Percentiles rank a stretch among this genome's conserved stretches.
Conservation (phyloP, 1,140 invertebrate species). For the Aradophagus sp. region DNA sequence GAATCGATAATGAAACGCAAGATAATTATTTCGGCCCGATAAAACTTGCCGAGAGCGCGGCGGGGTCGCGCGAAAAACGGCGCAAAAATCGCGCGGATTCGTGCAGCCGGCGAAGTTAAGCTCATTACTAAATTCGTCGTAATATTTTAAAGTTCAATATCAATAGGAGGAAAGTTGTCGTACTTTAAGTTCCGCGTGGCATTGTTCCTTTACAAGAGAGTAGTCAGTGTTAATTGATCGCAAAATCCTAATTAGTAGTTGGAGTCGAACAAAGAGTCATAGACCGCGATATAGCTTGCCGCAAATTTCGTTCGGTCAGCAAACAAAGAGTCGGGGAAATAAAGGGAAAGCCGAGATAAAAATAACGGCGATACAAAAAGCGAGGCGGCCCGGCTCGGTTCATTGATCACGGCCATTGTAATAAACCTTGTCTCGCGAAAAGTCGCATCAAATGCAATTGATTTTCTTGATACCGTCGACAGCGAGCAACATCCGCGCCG, state of each 20-base stretch:
- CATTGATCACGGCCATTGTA: constrained; percentile 25
- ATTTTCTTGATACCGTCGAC: constrained; percentile 13
- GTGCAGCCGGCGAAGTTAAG: too few relatives aligned
- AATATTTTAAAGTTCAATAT: constrained; percentile 44
- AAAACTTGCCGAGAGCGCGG: too few relatives aligned
- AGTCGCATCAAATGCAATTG: constrained; percentile 6
- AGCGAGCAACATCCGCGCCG: too few relatives aligned
- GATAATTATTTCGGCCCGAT: too few relatives aligned
- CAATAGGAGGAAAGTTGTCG: constrained; percentile 48
- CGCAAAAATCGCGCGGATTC: too few relatives aligned
- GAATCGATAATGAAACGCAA: too few relatives aligned
- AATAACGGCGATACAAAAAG: constrained; percentile 39
- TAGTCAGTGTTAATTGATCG: constrained; percentile 57
- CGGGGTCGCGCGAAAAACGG: too few relatives aligned
- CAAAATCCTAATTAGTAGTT: constrained; percentile 59
- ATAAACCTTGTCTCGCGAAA: constrained; percentile 20
- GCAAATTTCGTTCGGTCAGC: constrained; percentile 51
- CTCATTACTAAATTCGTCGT: constrained; percentile 37
- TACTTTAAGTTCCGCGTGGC: constrained; percentile 43
- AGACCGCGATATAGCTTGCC: constrained; percentile 50
- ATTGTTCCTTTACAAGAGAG: constrained; percentile 54
- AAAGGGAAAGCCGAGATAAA: constrained; percentile 43
- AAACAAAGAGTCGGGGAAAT: constrained; percentile 53
- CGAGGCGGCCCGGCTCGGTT: constrained; percentile 2
- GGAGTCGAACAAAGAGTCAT: constrained; percentile 49